Percentiles rank a stretch among this genome's conserved stretches.
Evolutionary conservation across 2,888 invertebrate species (phyloP).

Genomic region (Drosophila phalerata): DNA sequence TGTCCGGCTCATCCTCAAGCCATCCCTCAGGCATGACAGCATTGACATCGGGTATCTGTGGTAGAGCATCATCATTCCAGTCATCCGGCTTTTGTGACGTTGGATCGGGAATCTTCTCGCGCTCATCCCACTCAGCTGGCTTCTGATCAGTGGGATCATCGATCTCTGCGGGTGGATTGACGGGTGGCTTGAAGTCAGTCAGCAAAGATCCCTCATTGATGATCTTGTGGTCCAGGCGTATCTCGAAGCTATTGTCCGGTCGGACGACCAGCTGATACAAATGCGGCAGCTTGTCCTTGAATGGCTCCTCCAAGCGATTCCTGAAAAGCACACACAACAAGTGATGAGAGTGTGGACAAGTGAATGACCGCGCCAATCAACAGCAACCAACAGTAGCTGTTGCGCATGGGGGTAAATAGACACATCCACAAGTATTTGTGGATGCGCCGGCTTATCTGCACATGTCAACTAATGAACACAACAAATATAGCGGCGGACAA

Average conservation of each 20-base stretch:
- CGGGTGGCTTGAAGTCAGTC: constrained; percentile 96
- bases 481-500: constrained; percentile 14
- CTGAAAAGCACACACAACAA: constrained; percentile 77
- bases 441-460: constrained; percentile 51
- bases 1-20: constrained; percentile 96
- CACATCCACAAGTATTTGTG: constrained; percentile 9
- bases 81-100: constrained; percentile 96
- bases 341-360: constrained; percentile 22
- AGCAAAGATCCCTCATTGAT: constrained; percentile 94
- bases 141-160: constrained; percentile 94
- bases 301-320: constrained; percentile 93
- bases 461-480: constrained; percentile 29
- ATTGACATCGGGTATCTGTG: constrained; percentile 93
- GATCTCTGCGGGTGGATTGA: constrained; percentile 97
- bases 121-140: constrained; percentile 98
- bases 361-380: constrained; percentile 39
- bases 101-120: constrained; percentile 96
- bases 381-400: constrained; percentile 33
- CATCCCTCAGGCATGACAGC: constrained; percentile 95
- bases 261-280: constrained; percentile 92
- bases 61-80: constrained; percentile 98
- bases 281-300: constrained; percentile 97
- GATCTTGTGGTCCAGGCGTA: constrained; percentile 93
- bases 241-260: constrained; percentile 92
- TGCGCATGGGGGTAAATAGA: constrained; percentile 48